phyloP scores from a whole-genome alignment of 2,888 invertebrate species.

The Drosophila merina region DNA sequence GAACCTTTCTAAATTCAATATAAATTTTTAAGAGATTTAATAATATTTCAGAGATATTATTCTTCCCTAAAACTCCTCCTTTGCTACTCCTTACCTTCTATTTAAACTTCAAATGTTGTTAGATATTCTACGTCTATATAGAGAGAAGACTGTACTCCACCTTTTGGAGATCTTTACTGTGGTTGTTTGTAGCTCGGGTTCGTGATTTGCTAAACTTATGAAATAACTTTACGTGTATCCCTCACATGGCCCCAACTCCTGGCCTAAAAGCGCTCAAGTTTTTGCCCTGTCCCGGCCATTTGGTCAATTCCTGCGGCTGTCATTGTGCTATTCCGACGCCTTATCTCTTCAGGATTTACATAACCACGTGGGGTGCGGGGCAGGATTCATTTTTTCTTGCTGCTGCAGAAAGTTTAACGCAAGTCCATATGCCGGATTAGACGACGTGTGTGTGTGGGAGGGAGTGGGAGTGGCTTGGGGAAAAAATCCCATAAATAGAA shows the following conservation, averaged over 20 bases:
- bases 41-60: not conserved
- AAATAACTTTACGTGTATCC: constrained; percentile 80
- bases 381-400: constrained; percentile 19
- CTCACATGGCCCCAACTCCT: constrained; percentile 37
- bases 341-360: constrained; percentile 83
- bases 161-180: constrained; percentile 12
- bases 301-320: constrained; percentile 79
- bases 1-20: not conserved
- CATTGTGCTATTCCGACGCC: constrained; percentile 82
- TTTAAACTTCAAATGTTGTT: not conserved
- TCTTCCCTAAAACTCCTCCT: not conserved
- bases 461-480: not conserved
- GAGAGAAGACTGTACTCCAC: no score
- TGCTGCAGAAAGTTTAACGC: constrained; percentile 71
- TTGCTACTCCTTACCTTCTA: no score
- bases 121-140: not conserved
- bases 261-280: constrained; percentile 32
- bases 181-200: constrained; percentile 75
- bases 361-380: constrained; percentile 44
- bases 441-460: constrained; percentile 40
- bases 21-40: not conserved
- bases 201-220: constrained; percentile 81
- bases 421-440: constrained; percentile 77
- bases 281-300: constrained; percentile 54
- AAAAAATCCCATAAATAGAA: constrained; percentile 74